Evolutionary conservation across 2,113 vertebrate species (phyloP), one percentile per base, ranked within the genome.

Genomic region (Amblyopsis rosae): DNA sequence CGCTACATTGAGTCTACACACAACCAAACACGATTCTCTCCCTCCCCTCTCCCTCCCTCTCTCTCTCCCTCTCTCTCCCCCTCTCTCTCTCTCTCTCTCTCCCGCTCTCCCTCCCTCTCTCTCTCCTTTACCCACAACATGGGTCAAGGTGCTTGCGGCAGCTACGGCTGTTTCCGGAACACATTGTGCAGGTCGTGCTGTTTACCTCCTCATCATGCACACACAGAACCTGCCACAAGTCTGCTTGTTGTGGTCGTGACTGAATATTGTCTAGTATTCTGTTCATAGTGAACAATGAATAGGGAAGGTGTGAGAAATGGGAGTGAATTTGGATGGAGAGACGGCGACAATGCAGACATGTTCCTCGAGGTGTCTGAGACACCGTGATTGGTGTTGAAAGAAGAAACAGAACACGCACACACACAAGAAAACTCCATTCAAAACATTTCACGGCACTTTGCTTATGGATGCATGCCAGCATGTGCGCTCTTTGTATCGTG

Each of bases 141-240:
- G 70, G 76, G 50, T 47, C 49, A 58, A 72, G 72, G 60, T 72
- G 67, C 71, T 49, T 57, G 48, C 62, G 51, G 72, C 74, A 75
- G 79, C 75, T 73, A 81, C 55, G 41, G 62, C 80, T 26, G 26
- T 26, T 26, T 68, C 80, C 66, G 75, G 83, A 75, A 75, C 73
- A 65, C 60, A 72, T 73, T 26, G 74, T 65, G 59, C 79, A 72
- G 80, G 73, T 77, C 67, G 19, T 15, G 62, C 76, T 61, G 83
- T 75, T 83, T 78, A 13, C 70, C 64, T 59, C 4, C 15, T 77
- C 74, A 75, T 81, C 79, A 83, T 9, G 65, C 81, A 80, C 62
- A 75, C 72, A 61, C 35, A 7, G 78, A 70, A 70, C 66, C 75
- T 54, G 67, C 68, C 65, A 58, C 73, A 53, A 68, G 76, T 69